Evolutionary conservation across 2,113 vertebrate genomes (phyloP).

Genomic region (Eublepharis macularius): DNA sequence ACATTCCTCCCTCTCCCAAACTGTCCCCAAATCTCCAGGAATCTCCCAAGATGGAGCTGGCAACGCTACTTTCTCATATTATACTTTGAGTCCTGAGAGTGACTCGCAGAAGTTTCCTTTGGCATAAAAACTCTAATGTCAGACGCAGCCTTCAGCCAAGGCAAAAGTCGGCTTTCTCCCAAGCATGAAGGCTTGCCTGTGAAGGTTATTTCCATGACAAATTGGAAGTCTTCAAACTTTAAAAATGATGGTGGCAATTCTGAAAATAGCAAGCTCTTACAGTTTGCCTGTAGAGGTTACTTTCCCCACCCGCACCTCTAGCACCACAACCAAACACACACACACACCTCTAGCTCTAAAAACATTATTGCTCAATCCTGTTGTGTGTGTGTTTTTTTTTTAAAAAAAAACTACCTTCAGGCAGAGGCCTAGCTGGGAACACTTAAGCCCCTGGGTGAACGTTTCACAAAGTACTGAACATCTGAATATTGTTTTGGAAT

Average conservation of each 20-base stretch:
- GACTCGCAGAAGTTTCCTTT: background rate
- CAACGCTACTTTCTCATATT: too few relatives aligned
- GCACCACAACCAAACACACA: background rate
- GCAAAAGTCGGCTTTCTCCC: background rate
- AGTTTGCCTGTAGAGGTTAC: background rate
- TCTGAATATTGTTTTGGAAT: constrained; percentile 43
- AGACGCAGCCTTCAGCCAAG: constrained; percentile 1
- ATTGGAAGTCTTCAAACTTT: background rate
- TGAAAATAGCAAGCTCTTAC: background rate
- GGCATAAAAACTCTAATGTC: constrained; percentile 5
- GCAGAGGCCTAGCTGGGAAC: constrained; percentile 50
- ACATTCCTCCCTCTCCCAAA: too few relatives aligned
- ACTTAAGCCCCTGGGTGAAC: constrained; percentile 23
- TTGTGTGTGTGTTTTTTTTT: background rate
- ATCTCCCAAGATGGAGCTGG: too few relatives aligned
- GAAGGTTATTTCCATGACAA: background rate
- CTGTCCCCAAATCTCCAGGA: too few relatives aligned
- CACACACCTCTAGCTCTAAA: constrained; percentile 24
- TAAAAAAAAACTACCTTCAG: constrained; percentile 21
- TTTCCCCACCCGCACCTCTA: background rate
- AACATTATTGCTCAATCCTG: constrained; percentile 17
- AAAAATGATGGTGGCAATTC: background rate
- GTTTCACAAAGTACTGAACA: constrained; percentile 49
- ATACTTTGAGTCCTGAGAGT: background rate
- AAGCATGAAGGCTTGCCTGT: background rate